These are phyloP conservation scores for Amphipoea lucens DNA, from an alignment of 2,888 invertebrate species.

Conservation along the genomic window DNA sequence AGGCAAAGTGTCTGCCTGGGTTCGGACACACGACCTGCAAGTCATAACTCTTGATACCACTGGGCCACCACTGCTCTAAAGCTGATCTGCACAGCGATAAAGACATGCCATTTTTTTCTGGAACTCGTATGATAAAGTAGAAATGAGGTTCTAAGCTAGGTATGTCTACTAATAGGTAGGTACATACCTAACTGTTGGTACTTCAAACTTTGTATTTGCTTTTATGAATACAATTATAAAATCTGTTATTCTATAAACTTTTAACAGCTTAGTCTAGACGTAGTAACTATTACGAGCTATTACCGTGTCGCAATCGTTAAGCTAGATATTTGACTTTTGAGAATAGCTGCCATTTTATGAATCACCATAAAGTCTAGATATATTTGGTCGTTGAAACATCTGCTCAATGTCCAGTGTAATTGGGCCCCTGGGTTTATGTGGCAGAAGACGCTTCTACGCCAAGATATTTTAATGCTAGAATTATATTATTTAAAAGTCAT, in stretches of 20 bases:
- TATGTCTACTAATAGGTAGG: not conserved
- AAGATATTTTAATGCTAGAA: constrained; percentile 20
- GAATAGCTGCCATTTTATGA: constrained; percentile 49
- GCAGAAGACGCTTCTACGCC: constrained; percentile 7
- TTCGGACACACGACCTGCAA: not conserved
- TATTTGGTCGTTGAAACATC: constrained; percentile 14
- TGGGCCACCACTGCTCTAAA: not conserved
- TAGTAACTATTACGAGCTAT: constrained; percentile 32
- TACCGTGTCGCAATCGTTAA: constrained; percentile 33
- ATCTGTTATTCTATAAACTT: constrained; percentile 10
- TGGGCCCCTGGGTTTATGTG: constrained; percentile 20
- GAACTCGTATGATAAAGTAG: not conserved
- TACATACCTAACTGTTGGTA: not conserved
- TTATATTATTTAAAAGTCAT: constrained; percentile 20
- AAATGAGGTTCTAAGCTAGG: not conserved
- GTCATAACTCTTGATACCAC: not conserved
- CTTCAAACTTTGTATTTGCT: not conserved
- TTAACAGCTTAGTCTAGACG: constrained; percentile 56
- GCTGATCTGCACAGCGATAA: no score
- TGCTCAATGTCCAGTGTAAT: constrained; percentile 28
- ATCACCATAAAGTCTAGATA: constrained; percentile 45
- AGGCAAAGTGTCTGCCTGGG: not conserved
- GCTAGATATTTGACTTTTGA: constrained; percentile 50
- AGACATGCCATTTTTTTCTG: not conserved
- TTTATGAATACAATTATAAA: constrained; percentile 14